Conservation (phyloP, 2,888 invertebrate genomes). For the Scaptomyza flava region DNA sequence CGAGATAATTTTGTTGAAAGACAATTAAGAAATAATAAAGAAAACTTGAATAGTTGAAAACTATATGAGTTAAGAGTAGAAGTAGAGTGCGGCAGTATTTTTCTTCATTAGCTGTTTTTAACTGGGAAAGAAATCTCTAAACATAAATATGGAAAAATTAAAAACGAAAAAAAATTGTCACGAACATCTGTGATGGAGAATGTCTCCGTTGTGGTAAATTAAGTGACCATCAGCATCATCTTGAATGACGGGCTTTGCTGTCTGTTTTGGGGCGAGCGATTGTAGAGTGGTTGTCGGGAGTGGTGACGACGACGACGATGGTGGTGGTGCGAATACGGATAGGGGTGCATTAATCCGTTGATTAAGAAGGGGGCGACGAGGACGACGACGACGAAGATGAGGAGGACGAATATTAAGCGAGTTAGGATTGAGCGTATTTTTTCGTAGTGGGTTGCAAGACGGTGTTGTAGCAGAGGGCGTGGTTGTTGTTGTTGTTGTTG, state of each 20-base stretch:
- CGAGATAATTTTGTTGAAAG: conserved; percentile 38
- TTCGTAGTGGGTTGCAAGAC: conserved; percentile 63
- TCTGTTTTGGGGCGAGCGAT: conserved; percentile 74
- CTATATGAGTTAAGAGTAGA: conserved; percentile 49
- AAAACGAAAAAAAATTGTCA: conserved; percentile 88
- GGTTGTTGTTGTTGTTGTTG: conserved; percentile 44
- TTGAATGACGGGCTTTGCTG: conserved; percentile 93
- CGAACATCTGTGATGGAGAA: conserved; percentile 99
- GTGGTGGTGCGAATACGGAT: conserved; percentile 34
- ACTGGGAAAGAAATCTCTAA: conserved; percentile 57
- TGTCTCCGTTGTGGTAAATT: conserved; percentile 99
- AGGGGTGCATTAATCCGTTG: conserved; percentile 60
- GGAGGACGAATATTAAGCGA: conserved; percentile 42
- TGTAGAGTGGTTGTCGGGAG: conserved; percentile 36
- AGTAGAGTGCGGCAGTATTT: conserved; percentile 35
- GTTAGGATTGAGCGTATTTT: conserved; percentile 52
- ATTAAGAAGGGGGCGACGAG: conserved; percentile 33
- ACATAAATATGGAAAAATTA: conserved; percentile 78
- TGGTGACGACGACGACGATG: conserved; percentile 27
- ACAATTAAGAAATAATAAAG: conserved; percentile 68
- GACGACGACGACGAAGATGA: conserved; percentile 27
- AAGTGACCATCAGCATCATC: conserved; percentile 99
- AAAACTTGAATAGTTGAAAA: conserved; percentile 66
- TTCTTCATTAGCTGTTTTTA: conserved; percentile 31
- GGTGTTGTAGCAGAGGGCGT: conserved; percentile 50